Conservation (phyloP, 1,140 invertebrate species). For the Teleogryllus occipitalis region DNA sequence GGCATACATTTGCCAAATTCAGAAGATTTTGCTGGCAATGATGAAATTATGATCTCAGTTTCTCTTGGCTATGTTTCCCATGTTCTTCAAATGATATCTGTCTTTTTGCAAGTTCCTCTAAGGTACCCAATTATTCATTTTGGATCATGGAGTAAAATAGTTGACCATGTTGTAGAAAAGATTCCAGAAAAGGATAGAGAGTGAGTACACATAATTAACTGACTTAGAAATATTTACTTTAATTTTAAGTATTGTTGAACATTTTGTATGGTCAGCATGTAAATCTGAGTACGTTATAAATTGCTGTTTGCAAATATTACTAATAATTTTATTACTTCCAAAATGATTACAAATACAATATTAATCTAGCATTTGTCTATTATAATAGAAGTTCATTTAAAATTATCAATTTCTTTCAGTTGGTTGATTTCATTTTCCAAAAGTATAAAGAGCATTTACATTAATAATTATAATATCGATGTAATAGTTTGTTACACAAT, state of each 20-base stretch:
- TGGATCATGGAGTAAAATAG: slow-evolving; percentile 66
- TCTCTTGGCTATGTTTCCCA: slow-evolving; percentile 76
- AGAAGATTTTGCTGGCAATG: slow-evolving; percentile 51
- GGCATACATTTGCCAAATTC: slow-evolving; percentile 66
- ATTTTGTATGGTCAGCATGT: not conserved
- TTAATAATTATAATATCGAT: too few species aligned
- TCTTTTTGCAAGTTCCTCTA: slow-evolving; percentile 70
- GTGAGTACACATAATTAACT: slow-evolving; percentile 41
- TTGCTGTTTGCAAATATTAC: too few species aligned
- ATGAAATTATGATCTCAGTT: slow-evolving; percentile 59
- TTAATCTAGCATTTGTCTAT: too few species aligned
- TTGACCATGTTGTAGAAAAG: slow-evolving; percentile 63
- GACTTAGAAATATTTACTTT: not conserved
- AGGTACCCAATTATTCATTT: slow-evolving; percentile 67
- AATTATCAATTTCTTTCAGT: too few species aligned
- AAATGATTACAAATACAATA: too few species aligned
- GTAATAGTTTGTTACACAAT: too few species aligned
- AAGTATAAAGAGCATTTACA: too few species aligned
- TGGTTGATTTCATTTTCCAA: too few species aligned
- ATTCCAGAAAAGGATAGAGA: slow-evolving; percentile 65
- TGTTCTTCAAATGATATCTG: slow-evolving; percentile 66
- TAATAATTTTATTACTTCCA: too few species aligned
- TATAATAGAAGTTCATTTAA: too few species aligned
- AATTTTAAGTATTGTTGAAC: not conserved
- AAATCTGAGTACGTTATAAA: not conserved